These are phyloP conservation scores for Laspeyria flexula DNA, from an alignment of 2,888 invertebrate species.

Conservation along the genomic window DNA sequence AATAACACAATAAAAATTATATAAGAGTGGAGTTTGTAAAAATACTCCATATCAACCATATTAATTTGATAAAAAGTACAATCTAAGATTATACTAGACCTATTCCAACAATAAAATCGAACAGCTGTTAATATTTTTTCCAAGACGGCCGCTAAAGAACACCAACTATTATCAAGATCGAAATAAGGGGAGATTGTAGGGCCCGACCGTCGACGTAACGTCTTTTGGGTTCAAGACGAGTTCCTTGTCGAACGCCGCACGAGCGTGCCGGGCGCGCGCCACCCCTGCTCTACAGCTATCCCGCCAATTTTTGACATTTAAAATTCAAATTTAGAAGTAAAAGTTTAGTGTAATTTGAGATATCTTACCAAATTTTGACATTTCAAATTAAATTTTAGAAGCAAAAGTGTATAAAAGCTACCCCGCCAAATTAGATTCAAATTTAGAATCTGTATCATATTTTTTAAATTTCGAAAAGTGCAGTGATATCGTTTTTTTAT, in stretches of 20 bases:
- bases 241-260: constrained; percentile 78
- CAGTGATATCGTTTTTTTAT: neutral
- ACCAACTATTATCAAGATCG: constrained; percentile 68
- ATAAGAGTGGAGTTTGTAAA: no score
- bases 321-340: no score
- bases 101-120: no score
- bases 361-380: no score
- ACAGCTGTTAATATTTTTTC: no score
- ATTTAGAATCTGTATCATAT: constrained; percentile 12
- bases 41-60: no score
- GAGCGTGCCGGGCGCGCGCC: constrained; percentile 70
- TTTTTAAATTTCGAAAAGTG: constrained; percentile 4
- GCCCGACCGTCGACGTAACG: constrained; percentile 68
- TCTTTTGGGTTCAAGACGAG: constrained; percentile 79
- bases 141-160: constrained; percentile 63
- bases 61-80: no score
- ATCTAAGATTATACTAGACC: no score
- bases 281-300: constrained; percentile 62
- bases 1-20: no score
- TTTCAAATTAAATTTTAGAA: no score
- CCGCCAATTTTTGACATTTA: constrained; percentile 69
- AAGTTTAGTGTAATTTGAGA: no score
- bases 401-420: no score
- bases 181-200: constrained; percentile 76
- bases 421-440: constrained; percentile 41